phyloP scores from a whole-genome alignment of 2,797 vertebrate genomes.

The Gorsachius magnificus region DNA sequence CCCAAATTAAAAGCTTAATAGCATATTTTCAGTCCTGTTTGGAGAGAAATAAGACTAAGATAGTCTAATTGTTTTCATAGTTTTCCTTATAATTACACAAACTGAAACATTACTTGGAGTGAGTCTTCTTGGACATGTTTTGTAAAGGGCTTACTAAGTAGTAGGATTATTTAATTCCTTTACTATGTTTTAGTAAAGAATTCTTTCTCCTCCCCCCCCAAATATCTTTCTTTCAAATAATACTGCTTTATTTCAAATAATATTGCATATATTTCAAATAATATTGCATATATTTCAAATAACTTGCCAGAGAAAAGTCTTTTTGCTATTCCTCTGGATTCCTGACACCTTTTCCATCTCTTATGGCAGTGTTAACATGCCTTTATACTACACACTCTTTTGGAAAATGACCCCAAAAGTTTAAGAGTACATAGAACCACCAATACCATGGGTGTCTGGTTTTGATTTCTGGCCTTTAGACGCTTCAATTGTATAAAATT shows the following conservation, averaged over 20 bases:
- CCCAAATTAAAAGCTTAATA: background rate
- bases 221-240: background rate
- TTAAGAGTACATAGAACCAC: background rate
- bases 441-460: background rate
- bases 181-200: background rate
- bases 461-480: background rate
- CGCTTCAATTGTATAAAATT: background rate
- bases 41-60: background rate
- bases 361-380: background rate
- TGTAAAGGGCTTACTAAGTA: background rate
- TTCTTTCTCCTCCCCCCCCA: background rate
- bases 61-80: background rate
- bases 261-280: background rate
- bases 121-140: background rate
- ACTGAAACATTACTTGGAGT: background rate
- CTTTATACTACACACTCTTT: background rate
- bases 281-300: too few species aligned
- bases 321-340: background rate
- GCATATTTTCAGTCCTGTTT: background rate
- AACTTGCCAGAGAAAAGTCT: background rate
- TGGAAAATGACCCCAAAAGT: background rate
- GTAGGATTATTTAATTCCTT: background rate
- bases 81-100: background rate
- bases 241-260: background rate
- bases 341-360: background rate